phyloP scores from a whole-genome alignment of 1,140 invertebrate genomes.

The Uloborus diversus region DNA sequence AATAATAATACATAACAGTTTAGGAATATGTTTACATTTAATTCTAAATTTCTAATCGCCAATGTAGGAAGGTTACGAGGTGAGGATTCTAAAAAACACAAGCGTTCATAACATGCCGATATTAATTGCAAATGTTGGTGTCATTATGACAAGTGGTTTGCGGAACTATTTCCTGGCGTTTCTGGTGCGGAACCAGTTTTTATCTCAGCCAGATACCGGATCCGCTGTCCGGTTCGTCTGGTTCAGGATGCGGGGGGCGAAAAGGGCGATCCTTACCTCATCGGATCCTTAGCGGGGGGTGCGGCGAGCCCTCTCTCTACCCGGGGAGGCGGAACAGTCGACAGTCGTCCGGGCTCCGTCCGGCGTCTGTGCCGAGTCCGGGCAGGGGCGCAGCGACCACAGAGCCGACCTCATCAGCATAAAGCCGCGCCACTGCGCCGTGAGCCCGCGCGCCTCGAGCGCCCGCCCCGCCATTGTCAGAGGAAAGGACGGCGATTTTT shows the following conservation, averaged over 20 bases:
- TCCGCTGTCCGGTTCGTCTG: neutral
- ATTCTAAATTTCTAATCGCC: too few relatives aligned
- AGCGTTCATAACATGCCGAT: too few relatives aligned
- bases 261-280: neutral
- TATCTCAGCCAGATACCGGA: neutral
- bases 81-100: too few relatives aligned
- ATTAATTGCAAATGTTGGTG: too few relatives aligned
- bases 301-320: neutral
- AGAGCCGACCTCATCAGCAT: constrained; percentile 33
- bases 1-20: too few relatives aligned
- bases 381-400: constrained; percentile 20
- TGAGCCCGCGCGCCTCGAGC: neutral
- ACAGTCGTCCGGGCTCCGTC: neutral
- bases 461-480: constrained; percentile 20
- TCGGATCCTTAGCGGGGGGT: neutral
- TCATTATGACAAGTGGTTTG: too few relatives aligned
- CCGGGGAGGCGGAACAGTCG: constrained; percentile 6
- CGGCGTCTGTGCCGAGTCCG: constrained; percentile 14
- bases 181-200: neutral
- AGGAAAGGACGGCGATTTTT: neutral
- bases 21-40: too few relatives aligned
- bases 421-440: constrained; percentile 32
- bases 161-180: neutral
- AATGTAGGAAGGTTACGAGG: too few relatives aligned
- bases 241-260: neutral